A percentile compares a stretch with the other conserved stretches of the same genome.
These are phyloP conservation scores for Amblyraja radiata DNA, from an alignment of 2,797 vertebrate genomes.

Conservation along the genomic window DNA sequence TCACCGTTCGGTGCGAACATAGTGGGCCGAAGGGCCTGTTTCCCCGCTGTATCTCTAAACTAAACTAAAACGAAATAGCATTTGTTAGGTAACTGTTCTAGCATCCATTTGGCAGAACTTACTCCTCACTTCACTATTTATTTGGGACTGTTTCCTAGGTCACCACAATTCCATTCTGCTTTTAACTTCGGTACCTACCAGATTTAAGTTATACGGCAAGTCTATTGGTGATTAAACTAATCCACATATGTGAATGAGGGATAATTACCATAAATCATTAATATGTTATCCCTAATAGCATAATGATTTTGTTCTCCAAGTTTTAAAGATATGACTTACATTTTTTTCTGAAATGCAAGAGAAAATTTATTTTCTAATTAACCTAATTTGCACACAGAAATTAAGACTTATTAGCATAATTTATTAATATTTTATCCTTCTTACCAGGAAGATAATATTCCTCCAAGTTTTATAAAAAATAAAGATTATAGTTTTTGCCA, in stretches of 20 bases:
- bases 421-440: conserved; percentile 36
- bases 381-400: conserved; percentile 33
- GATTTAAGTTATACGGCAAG: conserved; percentile 15
- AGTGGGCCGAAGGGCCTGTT: too few species aligned
- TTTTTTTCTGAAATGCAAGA: conserved; percentile 32
- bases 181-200: not conserved
- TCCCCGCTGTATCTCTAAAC: too few species aligned
- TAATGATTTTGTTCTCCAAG: conserved; percentile 28
- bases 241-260: conserved; percentile 29
- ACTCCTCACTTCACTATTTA: not conserved
- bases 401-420: conserved; percentile 35
- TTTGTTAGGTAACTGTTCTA: not conserved
- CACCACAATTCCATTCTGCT: not conserved
- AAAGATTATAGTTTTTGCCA: conserved; percentile 28
- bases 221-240: conserved; percentile 34
- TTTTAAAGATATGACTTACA: conserved; percentile 35
- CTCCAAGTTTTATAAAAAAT: conserved; percentile 27
- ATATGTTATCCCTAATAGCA: conserved; percentile 36
- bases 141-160: not conserved
- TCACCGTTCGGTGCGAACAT: too few species aligned
- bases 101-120: not conserved
- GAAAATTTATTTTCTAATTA: conserved; percentile 37
- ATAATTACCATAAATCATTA: conserved; percentile 38
- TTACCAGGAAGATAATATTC: conserved; percentile 33
- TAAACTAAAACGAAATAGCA: too few species aligned